phyloP scores from a whole-genome alignment of 2,888 invertebrate species.

The Hyposoter didymator region DNA sequence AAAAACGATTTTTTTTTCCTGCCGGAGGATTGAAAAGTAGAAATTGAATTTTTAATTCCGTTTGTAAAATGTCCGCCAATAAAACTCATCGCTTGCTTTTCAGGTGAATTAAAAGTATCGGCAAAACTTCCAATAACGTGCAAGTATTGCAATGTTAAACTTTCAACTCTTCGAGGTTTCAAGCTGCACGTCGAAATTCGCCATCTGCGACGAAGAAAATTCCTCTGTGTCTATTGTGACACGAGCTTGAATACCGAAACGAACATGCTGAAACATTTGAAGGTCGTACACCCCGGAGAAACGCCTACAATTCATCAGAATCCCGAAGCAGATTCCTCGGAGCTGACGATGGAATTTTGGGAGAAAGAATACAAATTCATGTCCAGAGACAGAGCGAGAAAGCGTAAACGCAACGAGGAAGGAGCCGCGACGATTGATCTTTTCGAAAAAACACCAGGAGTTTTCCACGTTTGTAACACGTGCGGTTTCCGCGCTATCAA shows the following conservation, averaged over 20 bases:
- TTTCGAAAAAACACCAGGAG: constrained; percentile 26
- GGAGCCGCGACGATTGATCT: constrained; percentile 9
- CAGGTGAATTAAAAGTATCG: constrained; percentile 45
- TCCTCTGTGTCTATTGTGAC: constrained; percentile 80
- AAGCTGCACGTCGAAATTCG: constrained; percentile 80
- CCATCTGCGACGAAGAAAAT: constrained; percentile 78
- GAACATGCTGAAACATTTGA: constrained; percentile 78
- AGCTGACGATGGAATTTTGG: constrained; percentile 80
- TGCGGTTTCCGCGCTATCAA: constrained; percentile 79
- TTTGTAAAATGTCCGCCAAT: background rate
- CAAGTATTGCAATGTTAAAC: constrained; percentile 79
- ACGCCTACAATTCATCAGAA: constrained; percentile 75
- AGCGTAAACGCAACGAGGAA: constrained; percentile 69
- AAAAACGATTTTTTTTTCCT: background rate
- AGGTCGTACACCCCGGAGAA: constrained; percentile 74
- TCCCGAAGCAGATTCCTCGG: constrained; percentile 71
- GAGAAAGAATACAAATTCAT: constrained; percentile 79
- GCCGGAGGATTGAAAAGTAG: background rate
- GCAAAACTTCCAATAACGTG: constrained; percentile 72
- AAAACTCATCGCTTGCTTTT: background rate
- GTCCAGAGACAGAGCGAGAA: constrained; percentile 69
- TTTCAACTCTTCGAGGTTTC: constrained; percentile 78
- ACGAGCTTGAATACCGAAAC: constrained; percentile 78
- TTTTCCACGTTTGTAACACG: constrained; percentile 70
- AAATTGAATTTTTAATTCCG: background rate